Evolutionary conservation across 2,888 invertebrate species (phyloP), one percentile per base, ranked within the genome.

Genomic region (Acleris sparsana): DNA sequence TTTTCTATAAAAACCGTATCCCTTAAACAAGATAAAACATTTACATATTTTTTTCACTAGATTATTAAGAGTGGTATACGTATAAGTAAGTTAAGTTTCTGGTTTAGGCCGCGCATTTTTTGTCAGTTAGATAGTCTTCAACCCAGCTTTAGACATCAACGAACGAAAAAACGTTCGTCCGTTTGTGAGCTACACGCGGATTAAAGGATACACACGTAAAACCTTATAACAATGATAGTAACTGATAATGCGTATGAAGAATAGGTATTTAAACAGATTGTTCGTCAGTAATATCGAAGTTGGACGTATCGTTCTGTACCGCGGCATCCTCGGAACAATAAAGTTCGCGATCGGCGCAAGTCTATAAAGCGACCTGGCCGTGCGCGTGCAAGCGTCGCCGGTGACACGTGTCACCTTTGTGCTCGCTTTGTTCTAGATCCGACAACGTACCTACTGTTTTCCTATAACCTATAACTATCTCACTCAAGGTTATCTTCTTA

Each of bases 201-300:
- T 22, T 3, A 2, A 22, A 2, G 22, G 22, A 22, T 22, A 22
- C 22, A 22, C 25, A 25, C 25, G 25, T 25, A 5, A 25, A 25
- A 25, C 25, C 25, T 25, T 5, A 25, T 5, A 25, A 25, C 25
- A 29, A 6, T 48, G 39, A 20, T 29, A 49, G 4, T 22, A 49
- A 55, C 48, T 48, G 17, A 22, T 55, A 49, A 11, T 39, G 48
- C n/a, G 39, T 62, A 22, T 16, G 29, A 33, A 55, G 46, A 53
- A 55, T 55, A n/a, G n/a, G n/a, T n/a, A 62, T 62, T 62, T 48
- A 62, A 62, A 62, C 22, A 22, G 55, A 62, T 49, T 62, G 22
- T 55, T 55, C 25, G 55, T 62, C 39, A 39, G 55, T 55, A 62
- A 55, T 62, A 62, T 49, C 49, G 49, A 55, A 62, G 55, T 55